These are phyloP conservation scores for Xanthostigma xanthostigma DNA, from an alignment of 2,888 invertebrate genomes.

Conservation along the genomic window DNA sequence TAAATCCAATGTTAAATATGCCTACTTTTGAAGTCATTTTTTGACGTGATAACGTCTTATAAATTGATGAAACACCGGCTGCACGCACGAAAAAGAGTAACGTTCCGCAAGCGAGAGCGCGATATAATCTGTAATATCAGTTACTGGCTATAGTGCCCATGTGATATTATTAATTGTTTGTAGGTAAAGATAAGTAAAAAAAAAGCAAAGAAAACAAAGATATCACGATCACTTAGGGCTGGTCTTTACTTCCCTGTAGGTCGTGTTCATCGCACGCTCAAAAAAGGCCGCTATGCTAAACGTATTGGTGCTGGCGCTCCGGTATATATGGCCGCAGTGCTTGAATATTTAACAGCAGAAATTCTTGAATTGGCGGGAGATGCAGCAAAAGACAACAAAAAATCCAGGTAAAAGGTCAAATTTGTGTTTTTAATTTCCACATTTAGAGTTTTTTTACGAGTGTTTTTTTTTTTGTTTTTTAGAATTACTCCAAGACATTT, in stretches of 20 bases:
- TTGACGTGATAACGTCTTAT: no score
- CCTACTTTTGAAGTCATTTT: no score
- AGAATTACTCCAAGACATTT: constrained; percentile 66
- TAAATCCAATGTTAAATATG: no score
- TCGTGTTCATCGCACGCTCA: constrained; percentile 40
- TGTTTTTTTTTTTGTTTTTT: constrained; percentile 3
- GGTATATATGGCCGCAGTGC: constrained; percentile 40
- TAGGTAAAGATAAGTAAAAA: constrained; percentile 29
- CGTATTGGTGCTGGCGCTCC: constrained; percentile 39
- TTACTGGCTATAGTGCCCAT: no score
- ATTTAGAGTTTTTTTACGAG: no score
- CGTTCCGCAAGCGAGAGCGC: no score
- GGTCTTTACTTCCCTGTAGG: constrained; percentile 45
- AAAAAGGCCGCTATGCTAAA: constrained; percentile 46
- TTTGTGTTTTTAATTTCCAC: constrained; percentile 17
- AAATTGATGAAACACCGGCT: no score
- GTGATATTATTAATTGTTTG: constrained; percentile 14
- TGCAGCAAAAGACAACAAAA: constrained; percentile 53
- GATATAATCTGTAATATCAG: no score
- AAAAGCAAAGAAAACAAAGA: constrained; percentile 30
- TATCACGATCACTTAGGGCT: constrained; percentile 36
- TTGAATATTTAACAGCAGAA: constrained; percentile 56
- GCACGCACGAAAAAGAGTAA: no score
- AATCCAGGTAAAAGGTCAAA: constrained; percentile 28
- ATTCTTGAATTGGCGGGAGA: constrained; percentile 51